Base-by-base conservation (phyloP, 2,113 vertebrate genomes). In the Ovis canadensis region DNA sequence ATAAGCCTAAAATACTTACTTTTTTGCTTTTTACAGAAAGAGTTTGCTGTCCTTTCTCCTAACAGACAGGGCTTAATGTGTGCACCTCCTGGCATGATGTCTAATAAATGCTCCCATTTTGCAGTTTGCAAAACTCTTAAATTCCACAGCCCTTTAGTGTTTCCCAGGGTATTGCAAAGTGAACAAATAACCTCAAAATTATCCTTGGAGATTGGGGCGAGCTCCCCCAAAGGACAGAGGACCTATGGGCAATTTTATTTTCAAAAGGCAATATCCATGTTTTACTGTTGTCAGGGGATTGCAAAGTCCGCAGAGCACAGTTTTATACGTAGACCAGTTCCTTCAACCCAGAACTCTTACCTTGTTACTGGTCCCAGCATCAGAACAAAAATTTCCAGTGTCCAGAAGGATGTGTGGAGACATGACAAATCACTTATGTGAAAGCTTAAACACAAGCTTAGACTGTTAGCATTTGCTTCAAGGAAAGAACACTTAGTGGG, bases 181-280 rank as follows among this genome's bases (percentile, higher is more conserved):
- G 74, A 97, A 90, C 7, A 81, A 97, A 98, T 59, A 88, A 92
- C 83, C 88, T 92, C 59, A 71, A 85, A 96, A 91, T 97, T 84
- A 90, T 31, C 81, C 8, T 67, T 92, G 77, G 81, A 96, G 77
- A 94, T 92, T 91, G 82, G 80, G 88, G 77, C 25, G 36, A 91
- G 33, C 87, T 94, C 43, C 74, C 52, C 55, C 48, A 71, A 45
- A 83, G 45, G 31, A 86, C 60, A 59, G 52, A 97, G 78, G 89
- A 45, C 57, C 23, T 71, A 90, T 27, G 82, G 54, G 77, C 62
- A 80, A 74, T 96, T 97, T 92, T 86, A 88, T 92, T 96, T 96
- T 94, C 54, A 80, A 92, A 60, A 78, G 82, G 36, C 3, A 31
- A 17, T 33, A n/a, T 77, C 31, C 55, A 82, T 90, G 92, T 92